phyloP scores from a whole-genome alignment of 2,888 invertebrate genomes.

The Prosopocoilus inquinatus region DNA sequence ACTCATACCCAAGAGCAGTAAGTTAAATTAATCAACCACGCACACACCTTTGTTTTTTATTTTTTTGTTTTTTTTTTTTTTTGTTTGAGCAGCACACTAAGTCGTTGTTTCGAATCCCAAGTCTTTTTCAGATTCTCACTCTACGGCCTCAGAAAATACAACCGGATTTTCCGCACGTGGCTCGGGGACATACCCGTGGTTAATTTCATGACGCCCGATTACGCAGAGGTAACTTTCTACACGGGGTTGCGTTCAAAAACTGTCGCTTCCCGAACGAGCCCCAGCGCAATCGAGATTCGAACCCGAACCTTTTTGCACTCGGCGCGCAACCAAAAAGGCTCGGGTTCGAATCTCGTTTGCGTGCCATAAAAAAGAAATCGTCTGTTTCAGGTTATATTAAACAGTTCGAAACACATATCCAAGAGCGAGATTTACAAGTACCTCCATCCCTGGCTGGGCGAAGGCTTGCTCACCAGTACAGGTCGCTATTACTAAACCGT shows the following conservation, averaged over 20 bases:
- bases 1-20: conserved; percentile 24
- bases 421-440: conserved; percentile 32
- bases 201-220: not conserved
- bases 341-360: too few species aligned
- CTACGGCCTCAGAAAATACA: not conserved
- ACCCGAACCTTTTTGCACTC: not conserved
- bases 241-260: too few species aligned
- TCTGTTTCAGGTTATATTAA: conserved; percentile 30
- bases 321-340: too few species aligned
- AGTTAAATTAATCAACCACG: conserved; percentile 13
- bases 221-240: not conserved
- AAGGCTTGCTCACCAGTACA: conserved; percentile 35
- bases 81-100: too few species aligned
- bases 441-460: conserved; percentile 32
- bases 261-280: not conserved
- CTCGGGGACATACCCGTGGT: not conserved
- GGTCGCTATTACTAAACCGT: conserved; percentile 26
- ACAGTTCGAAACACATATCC: conserved; percentile 26
- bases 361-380: not conserved
- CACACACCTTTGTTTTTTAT: not conserved
- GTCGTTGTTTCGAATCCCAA: not conserved
- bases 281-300: not conserved
- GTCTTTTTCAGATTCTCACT: not conserved
- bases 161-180: not conserved
- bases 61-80: not conserved